Base-by-base conservation (phyloP, 35 echinoderm and acorn worm species). In the Heliocidaris tuberculata region DNA sequence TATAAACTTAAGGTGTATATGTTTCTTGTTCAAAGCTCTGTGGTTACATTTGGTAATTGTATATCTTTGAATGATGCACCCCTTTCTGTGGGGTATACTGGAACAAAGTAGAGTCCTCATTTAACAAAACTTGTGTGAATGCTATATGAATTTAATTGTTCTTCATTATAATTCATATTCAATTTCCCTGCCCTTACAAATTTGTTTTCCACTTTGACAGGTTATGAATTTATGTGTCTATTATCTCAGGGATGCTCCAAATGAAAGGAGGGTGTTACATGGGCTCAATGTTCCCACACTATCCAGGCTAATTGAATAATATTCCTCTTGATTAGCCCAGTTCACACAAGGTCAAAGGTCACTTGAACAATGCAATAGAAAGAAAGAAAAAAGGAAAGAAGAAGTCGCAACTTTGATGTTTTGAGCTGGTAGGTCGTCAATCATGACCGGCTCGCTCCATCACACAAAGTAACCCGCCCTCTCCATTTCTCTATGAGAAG, bases 301-400 rank as follows among this genome's bases (percentile, higher is more conserved):
- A 78, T 78, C 65, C 65, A 78, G 65, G 65, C 65, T 78, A 78
- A 78, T 78, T 78, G 21, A 21, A 78, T 19, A n/a, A 78, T 78
- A 78, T 78, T 27, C 65, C 0, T 78, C 65, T 78, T 78, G 65
- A 78, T 78, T 78, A 78, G 21, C 65, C 65, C 27, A 19, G 65
- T 78, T 78, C 65, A 78, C 65, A 78, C 65, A 78, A 78, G 65
- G 65, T 78, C 65, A 78, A 78, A 78, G 65, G 21, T 78, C 65
- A 78, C 21, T 24, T 8, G 65, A 78, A 78, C 65, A 78, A 78
- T 78, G 21, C 27, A n/a, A 70, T 70, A 1, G 27, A 60, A 78
- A n/a, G 65, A 78, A 78, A 24, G 65, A 78, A 78, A 24, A 24
- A 24, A 5, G 21, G 21, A 4, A n/a, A 9, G 21, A 78, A 27